These are phyloP conservation scores for Drosophila equinoxialis DNA, from an alignment of 1,140 invertebrate genomes.

Conservation along the genomic window DNA sequence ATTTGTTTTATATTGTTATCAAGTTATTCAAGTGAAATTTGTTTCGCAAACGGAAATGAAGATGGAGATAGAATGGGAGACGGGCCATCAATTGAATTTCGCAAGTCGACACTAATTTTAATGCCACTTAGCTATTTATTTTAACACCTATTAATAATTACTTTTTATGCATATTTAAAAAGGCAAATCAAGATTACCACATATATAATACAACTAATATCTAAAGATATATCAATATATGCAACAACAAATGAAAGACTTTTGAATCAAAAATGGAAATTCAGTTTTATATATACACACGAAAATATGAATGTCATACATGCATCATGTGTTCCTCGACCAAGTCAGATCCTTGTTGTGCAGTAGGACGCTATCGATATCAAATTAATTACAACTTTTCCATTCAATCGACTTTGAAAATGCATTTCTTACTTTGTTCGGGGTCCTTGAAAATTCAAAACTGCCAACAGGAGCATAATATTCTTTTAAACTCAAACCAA, in stretches of 20 bases:
- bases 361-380: conserved; percentile 50
- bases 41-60: conserved; percentile 36
- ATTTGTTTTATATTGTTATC: conserved; percentile 80
- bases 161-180: conserved; percentile 78
- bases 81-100: conserved; percentile 41
- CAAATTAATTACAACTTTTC: conserved; percentile 33
- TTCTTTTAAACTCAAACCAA: conserved; percentile 27
- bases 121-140: conserved; percentile 79
- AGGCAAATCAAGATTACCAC: conserved; percentile 31
- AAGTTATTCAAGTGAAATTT: conserved; percentile 70
- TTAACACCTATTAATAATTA: conserved; percentile 79
- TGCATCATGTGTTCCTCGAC: conserved; percentile 30
- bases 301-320: conserved; percentile 16
- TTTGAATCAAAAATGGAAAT: conserved; percentile 59
- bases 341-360: conserved; percentile 54
- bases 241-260: conserved; percentile 60
- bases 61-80: conserved; percentile 31
- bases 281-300: conserved; percentile 25
- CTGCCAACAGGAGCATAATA: conserved; percentile 53
- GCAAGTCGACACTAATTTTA: conserved; percentile 79
- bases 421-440: conserved; percentile 39
- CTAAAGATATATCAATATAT: conserved; percentile 67
- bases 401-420: conserved; percentile 34
- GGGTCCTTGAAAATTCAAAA: conserved; percentile 22
- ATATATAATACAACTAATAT: conserved; percentile 73